Percentiles rank a stretch among this genome's conserved stretches.
These are phyloP conservation scores for Hypercompe scribonia DNA, from an alignment of 2,888 invertebrate genomes.

Conservation along the genomic window DNA sequence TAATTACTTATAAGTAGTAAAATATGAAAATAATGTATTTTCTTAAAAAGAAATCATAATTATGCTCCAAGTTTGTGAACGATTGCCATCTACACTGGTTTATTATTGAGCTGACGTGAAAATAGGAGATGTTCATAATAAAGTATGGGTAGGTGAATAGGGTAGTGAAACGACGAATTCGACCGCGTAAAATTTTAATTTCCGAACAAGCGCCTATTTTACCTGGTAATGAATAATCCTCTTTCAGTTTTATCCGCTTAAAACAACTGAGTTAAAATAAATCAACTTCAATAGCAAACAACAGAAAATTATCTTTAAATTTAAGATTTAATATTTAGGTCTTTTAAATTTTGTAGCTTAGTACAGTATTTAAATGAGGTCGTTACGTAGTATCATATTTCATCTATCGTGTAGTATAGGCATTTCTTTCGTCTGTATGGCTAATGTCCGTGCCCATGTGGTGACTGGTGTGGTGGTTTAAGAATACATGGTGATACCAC, in stretches of 20 bases:
- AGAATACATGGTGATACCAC: no score
- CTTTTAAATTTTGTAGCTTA: neutral
- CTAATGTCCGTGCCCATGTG: no score
- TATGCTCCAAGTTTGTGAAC: neutral
- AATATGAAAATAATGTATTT: no score
- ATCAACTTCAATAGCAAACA: slow-evolving; percentile 6
- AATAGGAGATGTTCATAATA: slow-evolving; percentile 13
- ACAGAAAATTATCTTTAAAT: slow-evolving; percentile 3
- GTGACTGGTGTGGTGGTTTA: no score
- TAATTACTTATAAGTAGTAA: no score
- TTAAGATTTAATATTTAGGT: neutral
- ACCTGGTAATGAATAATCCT: slow-evolving; percentile 18
- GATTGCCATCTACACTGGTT: neutral
- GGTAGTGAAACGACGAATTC: no score
- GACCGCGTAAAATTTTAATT: slow-evolving; percentile 14
- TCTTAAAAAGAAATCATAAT: no score
- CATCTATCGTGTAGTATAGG: no score
- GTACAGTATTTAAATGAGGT: neutral
- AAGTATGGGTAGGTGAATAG: slow-evolving; percentile 3
- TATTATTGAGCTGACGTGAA: slow-evolving; percentile 8
- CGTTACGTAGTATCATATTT: neutral
- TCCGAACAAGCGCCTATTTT: neutral
- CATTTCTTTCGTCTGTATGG: neutral
- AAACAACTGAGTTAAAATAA: slow-evolving; percentile 4
- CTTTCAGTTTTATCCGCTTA: slow-evolving; percentile 2